Percentiles rank a stretch among this genome's conserved stretches.
Conservation (phyloP, 2,888 invertebrate species). For the Lysandra bellargus region DNA sequence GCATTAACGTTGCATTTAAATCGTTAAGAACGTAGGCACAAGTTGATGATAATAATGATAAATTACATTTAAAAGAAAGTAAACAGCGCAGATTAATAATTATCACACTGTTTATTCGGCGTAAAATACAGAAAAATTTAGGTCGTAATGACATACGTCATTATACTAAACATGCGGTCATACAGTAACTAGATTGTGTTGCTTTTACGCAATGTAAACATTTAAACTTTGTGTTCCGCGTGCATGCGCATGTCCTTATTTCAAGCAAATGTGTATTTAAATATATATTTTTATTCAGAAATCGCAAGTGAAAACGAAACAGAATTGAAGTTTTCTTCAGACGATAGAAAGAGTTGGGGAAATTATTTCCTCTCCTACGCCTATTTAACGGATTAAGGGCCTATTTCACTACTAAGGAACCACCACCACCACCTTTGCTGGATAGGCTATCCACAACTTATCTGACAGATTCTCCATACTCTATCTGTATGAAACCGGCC, state of each 20-base stretch:
- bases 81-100: not conserved
- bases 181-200: not conserved
- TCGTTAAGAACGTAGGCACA: not conserved
- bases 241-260: not conserved
- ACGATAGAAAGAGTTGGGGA: too few species aligned
- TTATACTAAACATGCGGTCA: not conserved
- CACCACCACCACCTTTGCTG: too few species aligned
- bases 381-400: too few species aligned
- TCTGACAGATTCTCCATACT: too few species aligned
- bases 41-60: not conserved
- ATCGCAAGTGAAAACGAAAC: too few species aligned
- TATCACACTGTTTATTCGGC: not conserved
- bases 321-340: too few species aligned
- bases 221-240: not conserved
- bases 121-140: not conserved
- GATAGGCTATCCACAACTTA: too few species aligned
- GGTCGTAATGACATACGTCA: not conserved
- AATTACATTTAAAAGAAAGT: not conserved
- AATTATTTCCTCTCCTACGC: too few species aligned
- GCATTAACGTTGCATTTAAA: not conserved
- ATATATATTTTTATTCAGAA: too few species aligned
- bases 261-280: not conserved
- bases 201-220: slow-evolving; percentile 5
- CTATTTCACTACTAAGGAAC: too few species aligned
- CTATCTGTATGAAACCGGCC: too few species aligned